Base-by-base conservation (phyloP, 1,140 invertebrate species). In the Coelopa frigida region DNA sequence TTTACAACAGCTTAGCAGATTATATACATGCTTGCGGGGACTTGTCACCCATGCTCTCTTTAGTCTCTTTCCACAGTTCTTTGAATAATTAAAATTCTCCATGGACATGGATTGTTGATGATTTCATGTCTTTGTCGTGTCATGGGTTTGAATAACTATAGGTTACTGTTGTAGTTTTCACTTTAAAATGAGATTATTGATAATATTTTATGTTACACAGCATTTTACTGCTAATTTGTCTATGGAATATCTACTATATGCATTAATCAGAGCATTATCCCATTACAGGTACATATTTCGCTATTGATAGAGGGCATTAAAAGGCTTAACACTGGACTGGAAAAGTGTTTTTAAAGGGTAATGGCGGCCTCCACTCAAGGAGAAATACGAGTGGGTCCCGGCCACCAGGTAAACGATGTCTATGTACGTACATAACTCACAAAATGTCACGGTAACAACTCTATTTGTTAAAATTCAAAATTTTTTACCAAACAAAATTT, bases 361-460 rank as follows among this genome's bases (percentile, higher is more conserved):
- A 69, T 69, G 66, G 66, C 66, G 72, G 77, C 78, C 69, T 76
- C 85, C 70, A 90, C 88, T 70, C 89, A 93, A 76, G 89, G 89
- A 70, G 89, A 94, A 78, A 95, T 95, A 72, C 81, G 91, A 78
- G 88, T 94, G 73, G 92, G 92, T 74, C 82, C 87, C 71, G 87
- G 85, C 70, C 89, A 93, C 78, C 91, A 93, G 86, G 89, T 90
- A 75, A 75, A 75, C 71, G 73, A 75, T 68, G 72, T 75, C 72
- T 75, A 75, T 75, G 73, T 75, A 75, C 73, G 73, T 75, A 75
- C 73, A 73, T 75, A 71, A 71, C 61, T 68, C 66, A 69, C 59
- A 68, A 67, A 72, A 70, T 60, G 36, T 70, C 68, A 74, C 71
- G 73, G 72, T 74, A 74, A 75, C 70, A 48, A 60, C 47, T 39